phyloP scores from a whole-genome alignment of 2,888 invertebrate genomes.

The Ennomos fuscantarius region DNA sequence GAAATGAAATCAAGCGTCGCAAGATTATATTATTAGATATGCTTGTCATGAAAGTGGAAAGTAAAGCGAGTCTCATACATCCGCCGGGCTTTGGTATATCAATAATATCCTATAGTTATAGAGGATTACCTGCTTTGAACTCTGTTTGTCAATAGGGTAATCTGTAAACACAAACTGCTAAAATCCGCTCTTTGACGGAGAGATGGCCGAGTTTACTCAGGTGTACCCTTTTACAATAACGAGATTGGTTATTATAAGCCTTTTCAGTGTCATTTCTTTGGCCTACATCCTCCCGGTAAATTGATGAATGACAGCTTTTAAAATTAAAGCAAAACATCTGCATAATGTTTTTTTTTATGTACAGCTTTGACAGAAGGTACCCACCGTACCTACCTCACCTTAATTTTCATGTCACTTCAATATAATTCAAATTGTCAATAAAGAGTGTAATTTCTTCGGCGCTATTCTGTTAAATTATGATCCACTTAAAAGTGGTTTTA shows the following conservation, averaged over 20 bases:
- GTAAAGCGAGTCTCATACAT: conserved; percentile 48
- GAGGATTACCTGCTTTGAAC: conserved; percentile 76
- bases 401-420: conserved; percentile 7
- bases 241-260: conserved; percentile 57
- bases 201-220: conserved; percentile 73
- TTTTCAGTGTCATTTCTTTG: conserved; percentile 58
- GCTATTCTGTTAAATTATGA: too few species aligned
- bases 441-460: too few species aligned
- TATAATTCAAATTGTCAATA: background rate
- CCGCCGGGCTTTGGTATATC: conserved; percentile 53
- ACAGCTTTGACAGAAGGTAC: background rate
- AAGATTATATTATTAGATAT: conserved; percentile 40
- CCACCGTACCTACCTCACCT: too few species aligned
- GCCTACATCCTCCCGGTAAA: conserved; percentile 41
- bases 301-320: conserved; percentile 47
- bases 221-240: conserved; percentile 65
- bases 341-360: conserved; percentile 8
- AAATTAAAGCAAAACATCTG: conserved; percentile 41
- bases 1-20: conserved; percentile 26
- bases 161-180: conserved; percentile 82
- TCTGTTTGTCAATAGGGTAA: conserved; percentile 76
- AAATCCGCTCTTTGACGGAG: conserved; percentile 76
- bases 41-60: conserved; percentile 43
- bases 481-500: too few species aligned
- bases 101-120: conserved; percentile 54